Evolutionary conservation across 2,113 vertebrate genomes (phyloP).

Genomic region (Zosterops pallidus): DNA sequence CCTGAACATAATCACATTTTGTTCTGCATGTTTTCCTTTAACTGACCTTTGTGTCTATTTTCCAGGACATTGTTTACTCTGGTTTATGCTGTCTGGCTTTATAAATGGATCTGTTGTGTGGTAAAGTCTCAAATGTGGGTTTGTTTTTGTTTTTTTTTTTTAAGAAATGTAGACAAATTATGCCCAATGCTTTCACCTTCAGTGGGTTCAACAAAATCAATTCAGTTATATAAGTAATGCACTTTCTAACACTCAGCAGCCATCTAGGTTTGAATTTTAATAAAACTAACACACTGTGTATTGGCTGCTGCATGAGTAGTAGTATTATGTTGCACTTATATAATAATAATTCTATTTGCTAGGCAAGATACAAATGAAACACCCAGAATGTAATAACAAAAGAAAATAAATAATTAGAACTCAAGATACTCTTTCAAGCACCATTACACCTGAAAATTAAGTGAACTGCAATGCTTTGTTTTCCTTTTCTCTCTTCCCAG

Average conservation of each 20-base stretch:
- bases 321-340: conserved; percentile 4
- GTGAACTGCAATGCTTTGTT: neutral
- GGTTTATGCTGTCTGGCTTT: conserved; percentile 8
- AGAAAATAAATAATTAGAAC: neutral
- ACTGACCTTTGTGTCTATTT: conserved; percentile 19
- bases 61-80: conserved; percentile 3
- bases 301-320: neutral
- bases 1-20: neutral
- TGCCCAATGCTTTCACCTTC: conserved; percentile 34
- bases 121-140: neutral
- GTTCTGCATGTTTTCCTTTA: neutral
- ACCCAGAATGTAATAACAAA: neutral
- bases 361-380: conserved; percentile 18
- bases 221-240: conserved; percentile 42
- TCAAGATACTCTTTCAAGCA: conserved; percentile 1
- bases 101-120: conserved; percentile 6
- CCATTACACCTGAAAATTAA: neutral
- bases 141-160: neutral
- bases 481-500: neutral
- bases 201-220: conserved; percentile 37
- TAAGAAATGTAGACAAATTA: conserved; percentile 57
- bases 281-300: neutral
- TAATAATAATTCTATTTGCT: conserved; percentile 44
- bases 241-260: conserved; percentile 37
- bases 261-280: conserved; percentile 40